Evolutionary conservation across 2,888 invertebrate species (phyloP), one percentile per base, ranked within the genome.

Genomic region (Pristionchus fissidentatus): DNA sequence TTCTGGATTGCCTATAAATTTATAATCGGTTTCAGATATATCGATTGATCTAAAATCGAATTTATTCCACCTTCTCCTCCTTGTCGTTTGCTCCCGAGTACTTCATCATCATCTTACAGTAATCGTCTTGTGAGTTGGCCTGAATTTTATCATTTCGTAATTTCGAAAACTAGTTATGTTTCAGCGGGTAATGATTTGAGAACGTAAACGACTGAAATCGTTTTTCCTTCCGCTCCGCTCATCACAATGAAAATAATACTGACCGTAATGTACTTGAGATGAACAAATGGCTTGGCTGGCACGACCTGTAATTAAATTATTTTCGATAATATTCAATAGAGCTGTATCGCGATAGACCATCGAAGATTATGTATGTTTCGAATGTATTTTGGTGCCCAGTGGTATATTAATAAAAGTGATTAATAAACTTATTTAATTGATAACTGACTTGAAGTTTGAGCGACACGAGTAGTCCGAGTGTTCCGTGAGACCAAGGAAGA

Each of bases 381-480:
- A 62, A 62, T 32, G 32, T 62, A 26, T 49, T 19, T 10, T 10
- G 13, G 10, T 15, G 10, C 19, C 49, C 10, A 49, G 49, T 10
- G 49, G 13, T 49, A 49, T 15, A 49, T 15, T 15, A 15, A 49
- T 49, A 19, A 10, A 49, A 49, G 49, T 15, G 19, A 49, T 49
- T 49, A 49, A n/a, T n/a, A 62, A 70, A 5, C 5, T 0, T 22
- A 13, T 10, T 10, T 66, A 5, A 4, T 32, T 32, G 15, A 3
- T 66, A 1, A 10, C 32, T 70, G 15, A 78, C 80, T 89, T 94
- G 94, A 57, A 95, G 92, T 29, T 95, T 95, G 79, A 95, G 91
- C 0, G 94, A 95, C 57, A 95, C 95, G 0, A 95, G 93, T 90
- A 95, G 95, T 0, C 94, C 95, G 1, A 95, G 91, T 84, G 95